Evolutionary conservation across 2,113 vertebrate species (phyloP).

Genomic region (Mirounga angustirostris): DNA sequence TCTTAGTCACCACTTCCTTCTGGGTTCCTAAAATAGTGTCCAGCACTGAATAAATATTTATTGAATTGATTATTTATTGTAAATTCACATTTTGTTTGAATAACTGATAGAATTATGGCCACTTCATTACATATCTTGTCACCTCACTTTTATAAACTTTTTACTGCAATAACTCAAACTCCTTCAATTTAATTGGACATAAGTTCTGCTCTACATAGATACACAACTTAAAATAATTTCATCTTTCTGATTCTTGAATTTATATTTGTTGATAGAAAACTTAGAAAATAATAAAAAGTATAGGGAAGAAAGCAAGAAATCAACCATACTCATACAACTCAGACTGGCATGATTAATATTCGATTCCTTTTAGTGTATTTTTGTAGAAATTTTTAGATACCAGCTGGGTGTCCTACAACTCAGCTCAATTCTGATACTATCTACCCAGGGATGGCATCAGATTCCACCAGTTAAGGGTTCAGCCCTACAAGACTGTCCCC

Average conservation of each 20-base stretch:
- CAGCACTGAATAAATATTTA: constrained; percentile 8
- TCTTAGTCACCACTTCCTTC: neutral
- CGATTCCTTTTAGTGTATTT: neutral
- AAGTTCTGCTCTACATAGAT: neutral
- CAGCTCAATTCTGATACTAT: neutral
- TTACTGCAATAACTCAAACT: neutral
- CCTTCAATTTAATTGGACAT: neutral
- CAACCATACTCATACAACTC: neutral
- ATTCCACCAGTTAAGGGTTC: neutral
- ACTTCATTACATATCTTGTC: neutral
- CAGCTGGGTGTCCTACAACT: neutral
- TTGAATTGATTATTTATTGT: neutral
- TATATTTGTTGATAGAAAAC: constrained; percentile 10
- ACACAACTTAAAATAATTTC: neutral
- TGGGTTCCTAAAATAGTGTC: neutral
- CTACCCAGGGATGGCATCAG: neutral
- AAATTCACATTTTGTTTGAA: neutral
- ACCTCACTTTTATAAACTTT: neutral
- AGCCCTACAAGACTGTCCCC: neutral
- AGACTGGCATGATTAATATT: neutral
- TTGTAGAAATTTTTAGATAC: neutral
- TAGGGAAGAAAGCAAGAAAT: constrained; percentile 22
- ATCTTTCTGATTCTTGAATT: constrained; percentile 25
- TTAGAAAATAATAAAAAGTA: neutral
- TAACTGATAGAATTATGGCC: neutral